Conservation (phyloP, 23 tunicate species). For the Diplosoma virens region DNA sequence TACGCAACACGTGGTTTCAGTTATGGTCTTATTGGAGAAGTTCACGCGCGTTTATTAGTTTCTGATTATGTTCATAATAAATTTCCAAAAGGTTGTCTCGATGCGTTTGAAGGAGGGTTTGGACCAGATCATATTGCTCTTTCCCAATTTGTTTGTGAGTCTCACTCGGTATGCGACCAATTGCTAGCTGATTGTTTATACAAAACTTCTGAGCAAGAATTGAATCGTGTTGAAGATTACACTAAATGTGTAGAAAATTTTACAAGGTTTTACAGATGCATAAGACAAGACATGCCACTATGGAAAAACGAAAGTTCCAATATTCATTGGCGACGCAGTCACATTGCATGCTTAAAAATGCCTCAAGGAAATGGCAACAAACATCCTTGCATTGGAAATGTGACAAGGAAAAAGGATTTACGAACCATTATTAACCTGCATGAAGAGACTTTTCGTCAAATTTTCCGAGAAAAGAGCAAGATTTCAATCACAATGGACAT, state of each 20-base stretch:
- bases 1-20: constrained; percentile 12
- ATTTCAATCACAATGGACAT: constrained; percentile 17
- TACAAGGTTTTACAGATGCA: constrained; percentile 13
- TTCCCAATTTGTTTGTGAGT: constrained; percentile 34
- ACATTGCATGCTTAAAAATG: constrained; percentile 30
- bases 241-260: constrained; percentile 32
- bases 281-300: constrained; percentile 1
- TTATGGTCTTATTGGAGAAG: constrained; percentile 62
- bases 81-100: background rate
- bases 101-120: background rate
- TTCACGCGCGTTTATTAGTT: constrained; percentile 35
- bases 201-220: constrained; percentile 23
- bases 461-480: background rate
- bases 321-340: constrained; percentile 9
- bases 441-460: background rate
- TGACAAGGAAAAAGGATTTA: constrained; percentile 8
- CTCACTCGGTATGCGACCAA: constrained; percentile 59
- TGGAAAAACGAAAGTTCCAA: constrained; percentile 20
- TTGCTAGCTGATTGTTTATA: constrained; percentile 43
- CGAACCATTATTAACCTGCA: constrained; percentile 9
- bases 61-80: constrained; percentile 29
- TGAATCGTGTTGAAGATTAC: constrained; percentile 6
- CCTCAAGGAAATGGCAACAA: background rate
- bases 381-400: constrained; percentile 13
- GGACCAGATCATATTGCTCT: background rate